Evolutionary conservation across 2,888 invertebrate genomes (phyloP), one percentile per base, ranked within the genome.

Genomic region (Dynastes tityus): DNA sequence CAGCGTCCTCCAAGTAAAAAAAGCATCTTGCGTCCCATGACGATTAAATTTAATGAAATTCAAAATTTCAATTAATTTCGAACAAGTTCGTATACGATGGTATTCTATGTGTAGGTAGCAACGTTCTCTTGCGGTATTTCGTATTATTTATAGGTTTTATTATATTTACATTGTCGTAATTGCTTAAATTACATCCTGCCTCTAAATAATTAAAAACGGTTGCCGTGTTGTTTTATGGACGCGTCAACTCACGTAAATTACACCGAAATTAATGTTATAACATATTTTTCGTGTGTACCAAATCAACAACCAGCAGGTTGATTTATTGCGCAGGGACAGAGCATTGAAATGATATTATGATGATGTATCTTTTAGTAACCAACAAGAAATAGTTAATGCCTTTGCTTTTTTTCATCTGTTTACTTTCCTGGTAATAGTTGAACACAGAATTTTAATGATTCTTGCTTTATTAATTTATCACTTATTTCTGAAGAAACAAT

Each of bases 101-200:
- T 37, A 37, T 5, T 4, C 32, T 5, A 22, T 58, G 55, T 58
- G 8, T 16, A 58, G 22, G 5, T 22, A 67, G 37, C 64, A 37
- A 67, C 45, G 65, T 22, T 45, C 65, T 67, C 65, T 67, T 67
- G 40, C 65, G 45, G 65, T 40, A 67, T 45, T 45, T 67, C 55
- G 22, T 67, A 67, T 40, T 40, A 67, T 67, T 67, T 67, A 45
- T 16, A 45, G 40, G 16, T 67, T 22, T 67, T 40, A 67, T 67
- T 67, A 45, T 67, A 67, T 67, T 67, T 67, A 67, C 40, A 67
- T 45, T 67, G 65, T 45, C 9, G 65, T 67, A 67, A 67, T 67
- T 67, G 65, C 22, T 67, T 67, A 67, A 67, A 67, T 67, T 67
- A 67, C 45, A 67, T 67, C 65, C 65, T 67, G 65, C 40, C 40